Evolutionary conservation across 2,797 vertebrate species (phyloP).

Genomic region (Sebastes hopkinsi): DNA sequence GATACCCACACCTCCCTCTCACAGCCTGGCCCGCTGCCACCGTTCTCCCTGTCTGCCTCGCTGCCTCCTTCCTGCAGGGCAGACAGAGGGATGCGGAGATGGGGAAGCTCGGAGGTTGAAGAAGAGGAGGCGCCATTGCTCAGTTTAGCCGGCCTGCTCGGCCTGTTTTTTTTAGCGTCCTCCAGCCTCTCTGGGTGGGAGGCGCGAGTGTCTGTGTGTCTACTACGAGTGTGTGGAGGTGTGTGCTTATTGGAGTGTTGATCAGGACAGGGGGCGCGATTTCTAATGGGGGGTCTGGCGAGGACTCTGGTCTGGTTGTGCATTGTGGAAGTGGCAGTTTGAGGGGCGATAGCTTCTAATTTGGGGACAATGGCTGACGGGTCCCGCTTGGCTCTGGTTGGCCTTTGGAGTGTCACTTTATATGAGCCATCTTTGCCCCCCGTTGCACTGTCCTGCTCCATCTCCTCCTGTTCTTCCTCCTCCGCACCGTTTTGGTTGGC

Average conservation of each 20-base stretch:
- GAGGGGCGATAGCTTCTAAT: constrained; percentile 91
- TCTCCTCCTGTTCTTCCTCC: constrained; percentile 79
- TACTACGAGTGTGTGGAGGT: constrained; percentile 58
- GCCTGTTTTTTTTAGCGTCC: constrained; percentile 49
- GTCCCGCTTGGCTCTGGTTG: constrained; percentile 82
- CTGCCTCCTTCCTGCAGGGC: constrained; percentile 85
- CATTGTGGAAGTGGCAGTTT: constrained; percentile 54
- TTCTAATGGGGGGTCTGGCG: constrained; percentile 84
- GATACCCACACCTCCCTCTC: constrained; percentile 98
- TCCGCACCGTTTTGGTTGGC: constrained; percentile 66
- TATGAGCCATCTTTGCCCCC: constrained; percentile 80
- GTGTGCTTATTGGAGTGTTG: constrained; percentile 56
- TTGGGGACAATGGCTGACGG: constrained; percentile 95
- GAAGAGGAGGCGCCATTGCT: constrained; percentile 72
- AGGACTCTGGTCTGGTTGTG: constrained; percentile 78
- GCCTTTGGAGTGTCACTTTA: constrained; percentile 93
- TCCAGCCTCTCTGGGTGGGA: constrained; percentile 56
- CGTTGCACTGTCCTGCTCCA: constrained; percentile 86
- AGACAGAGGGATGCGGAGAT: constrained; percentile 72
- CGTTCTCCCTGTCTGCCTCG: constrained; percentile 80
- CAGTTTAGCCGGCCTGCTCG: constrained; percentile 72
- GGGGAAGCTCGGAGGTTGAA: constrained; percentile 64
- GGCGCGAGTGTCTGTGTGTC: constrained; percentile 33
- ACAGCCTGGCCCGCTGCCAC: constrained; percentile 85
- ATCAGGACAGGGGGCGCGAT: constrained; percentile 52